phyloP scores from a whole-genome alignment of 2,113 vertebrate genomes.

The Python bivittatus region DNA sequence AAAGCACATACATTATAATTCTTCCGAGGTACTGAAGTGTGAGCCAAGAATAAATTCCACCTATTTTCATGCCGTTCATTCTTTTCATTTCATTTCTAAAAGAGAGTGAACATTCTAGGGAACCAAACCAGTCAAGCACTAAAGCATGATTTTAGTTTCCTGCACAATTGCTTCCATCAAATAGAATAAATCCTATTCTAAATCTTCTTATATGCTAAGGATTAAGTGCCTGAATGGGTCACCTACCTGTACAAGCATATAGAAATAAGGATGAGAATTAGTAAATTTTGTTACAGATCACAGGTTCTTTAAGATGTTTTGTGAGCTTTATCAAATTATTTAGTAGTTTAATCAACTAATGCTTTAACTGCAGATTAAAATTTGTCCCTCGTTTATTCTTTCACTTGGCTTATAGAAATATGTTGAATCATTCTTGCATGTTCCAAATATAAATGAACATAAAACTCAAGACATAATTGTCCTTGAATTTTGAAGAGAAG shows the following conservation, averaged over 20 bases:
- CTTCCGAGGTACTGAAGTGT: neutral
- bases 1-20: neutral
- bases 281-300: neutral
- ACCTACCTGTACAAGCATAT: neutral
- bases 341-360: conserved; percentile 12
- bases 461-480: neutral
- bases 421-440: neutral
- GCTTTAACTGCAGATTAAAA: conserved; percentile 3
- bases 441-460: neutral
- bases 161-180: neutral
- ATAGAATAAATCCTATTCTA: conserved; percentile 11
- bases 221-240: conserved; percentile 11
- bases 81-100: conserved; percentile 6
- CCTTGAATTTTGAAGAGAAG: neutral
- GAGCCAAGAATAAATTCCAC: conserved; percentile 9
- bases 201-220: conserved; percentile 19
- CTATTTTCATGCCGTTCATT: neutral
- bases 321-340: neutral
- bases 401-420: neutral
- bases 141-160: conserved; percentile 8
- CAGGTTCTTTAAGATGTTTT: neutral
- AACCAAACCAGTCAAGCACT: neutral
- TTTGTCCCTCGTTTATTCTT: neutral
- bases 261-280: neutral
- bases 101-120: neutral